Base-by-base conservation (phyloP, 2,888 invertebrate species). In the Drosophila mimica region DNA sequence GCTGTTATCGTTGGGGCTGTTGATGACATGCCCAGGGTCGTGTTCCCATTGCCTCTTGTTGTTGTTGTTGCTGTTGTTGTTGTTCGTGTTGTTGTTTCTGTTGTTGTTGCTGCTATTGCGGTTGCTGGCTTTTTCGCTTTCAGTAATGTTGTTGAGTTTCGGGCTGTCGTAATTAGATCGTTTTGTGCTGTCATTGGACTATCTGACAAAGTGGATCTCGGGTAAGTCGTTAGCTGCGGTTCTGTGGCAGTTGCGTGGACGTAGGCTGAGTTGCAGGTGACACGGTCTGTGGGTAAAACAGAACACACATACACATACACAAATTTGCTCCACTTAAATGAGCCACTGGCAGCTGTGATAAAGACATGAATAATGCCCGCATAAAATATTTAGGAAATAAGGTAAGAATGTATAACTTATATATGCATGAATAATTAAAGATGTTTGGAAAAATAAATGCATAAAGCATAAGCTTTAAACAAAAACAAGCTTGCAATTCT, bases 201-300 rank as follows among this genome's bases (percentile, higher is more conserved):
- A 89, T 89, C 89, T 87, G 81, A 74, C 70, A 79, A 75, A 81
- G 88, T 86, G 88, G 89, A 86, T 86, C 88, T 89, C 70, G 81
- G 74, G 73, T 73, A 66, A 62, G 82, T 76, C 74, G 70, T 81
- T 73, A 82, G 74, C 88, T 68, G 53, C 60, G 71, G 49, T 64
- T 63, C 62, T 56, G 46, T 34, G 62, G 34, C 70, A 31, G 49
- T 49, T 61, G 40, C 51, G 62, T 43, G 65, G 43, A 52, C 56
- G 46, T 64, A 49, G 57, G 65, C 66, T 49, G 62, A 31, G 71
- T 70, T 85, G 85, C 90, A 88, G 88, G 89, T 88, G 82, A 81
- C 89, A 70, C 70, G 64, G 49, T 85, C 85, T 85, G 85, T 72
- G 74, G 76, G 57, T 59, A 54, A 68, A 69, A 52, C 67, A 59